These are phyloP conservation scores for Nymphalis c-album DNA, from an alignment of 2,888 invertebrate genomes.

Conservation along the genomic window DNA sequence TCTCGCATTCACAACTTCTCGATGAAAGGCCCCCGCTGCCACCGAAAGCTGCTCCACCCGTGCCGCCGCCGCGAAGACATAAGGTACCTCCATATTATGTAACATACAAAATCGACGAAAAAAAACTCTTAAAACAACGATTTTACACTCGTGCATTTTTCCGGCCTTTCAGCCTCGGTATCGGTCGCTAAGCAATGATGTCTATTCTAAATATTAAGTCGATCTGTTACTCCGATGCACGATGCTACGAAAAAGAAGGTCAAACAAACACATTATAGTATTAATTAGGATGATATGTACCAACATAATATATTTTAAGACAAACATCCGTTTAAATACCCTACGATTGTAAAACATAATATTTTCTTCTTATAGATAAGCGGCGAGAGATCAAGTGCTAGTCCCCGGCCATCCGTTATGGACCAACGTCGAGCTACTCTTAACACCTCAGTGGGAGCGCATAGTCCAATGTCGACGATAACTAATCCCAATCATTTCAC, in stretches of 20 bases:
- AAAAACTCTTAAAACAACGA: too few relatives aligned
- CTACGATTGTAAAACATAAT: not conserved
- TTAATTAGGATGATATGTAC: too few relatives aligned
- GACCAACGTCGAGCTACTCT: slow-evolving; percentile 63
- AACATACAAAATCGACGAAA: too few relatives aligned
- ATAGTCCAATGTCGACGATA: slow-evolving; percentile 29
- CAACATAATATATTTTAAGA: not conserved
- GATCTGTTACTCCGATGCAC: too few relatives aligned
- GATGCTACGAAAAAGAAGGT: too few relatives aligned
- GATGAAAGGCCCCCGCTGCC: slow-evolving; percentile 76
- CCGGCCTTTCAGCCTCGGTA: too few relatives aligned
- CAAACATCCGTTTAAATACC: not conserved
- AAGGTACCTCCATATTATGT: slow-evolving; percentile 57
- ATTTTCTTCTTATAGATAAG: slow-evolving; percentile 48
- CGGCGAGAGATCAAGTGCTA: slow-evolving; percentile 65
- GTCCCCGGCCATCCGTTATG: slow-evolving; percentile 58
- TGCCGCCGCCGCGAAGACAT: slow-evolving; percentile 76
- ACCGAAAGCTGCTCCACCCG: slow-evolving; percentile 71
- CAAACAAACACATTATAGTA: too few relatives aligned
- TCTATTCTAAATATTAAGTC: too few relatives aligned
- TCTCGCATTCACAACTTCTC: slow-evolving; percentile 61
- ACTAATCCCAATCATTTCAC: slow-evolving; percentile 50
- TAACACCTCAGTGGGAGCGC: slow-evolving; percentile 38
- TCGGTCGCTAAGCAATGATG: too few relatives aligned
- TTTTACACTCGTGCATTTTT: too few relatives aligned